phyloP scores from a whole-genome alignment of 2,888 invertebrate species.

The Macaria liturata region DNA sequence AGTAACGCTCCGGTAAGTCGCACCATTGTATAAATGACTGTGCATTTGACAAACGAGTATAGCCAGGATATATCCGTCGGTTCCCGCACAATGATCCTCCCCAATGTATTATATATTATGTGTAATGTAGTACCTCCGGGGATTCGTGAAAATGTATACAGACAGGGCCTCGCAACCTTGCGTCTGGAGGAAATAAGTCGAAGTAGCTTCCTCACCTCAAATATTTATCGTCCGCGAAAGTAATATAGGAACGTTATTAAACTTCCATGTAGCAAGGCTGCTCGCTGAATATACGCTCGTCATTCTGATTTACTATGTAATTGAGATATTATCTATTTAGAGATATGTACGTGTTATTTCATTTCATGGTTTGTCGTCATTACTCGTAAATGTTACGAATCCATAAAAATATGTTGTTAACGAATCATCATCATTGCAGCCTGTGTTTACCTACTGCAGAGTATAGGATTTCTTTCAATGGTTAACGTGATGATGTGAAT shows the following conservation, averaged over 20 bases:
- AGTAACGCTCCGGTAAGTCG: constrained; percentile 33
- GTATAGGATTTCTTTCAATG: no score
- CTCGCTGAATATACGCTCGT: neutral
- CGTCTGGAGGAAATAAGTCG: constrained; percentile 54
- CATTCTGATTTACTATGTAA: neutral
- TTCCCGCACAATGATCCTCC: constrained; percentile 78
- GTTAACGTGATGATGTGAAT: no score
- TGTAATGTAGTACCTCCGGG: constrained; percentile 70
- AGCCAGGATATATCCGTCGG: constrained; percentile 75
- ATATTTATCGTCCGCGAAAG: constrained; percentile 36
- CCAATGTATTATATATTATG: constrained; percentile 70
- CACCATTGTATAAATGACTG: constrained; percentile 80
- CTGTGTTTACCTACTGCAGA: no score
- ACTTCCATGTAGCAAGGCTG: constrained; percentile 13
- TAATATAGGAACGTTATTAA: constrained; percentile 30
- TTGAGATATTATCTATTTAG: no score
- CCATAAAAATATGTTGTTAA: no score
- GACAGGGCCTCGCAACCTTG: constrained; percentile 54
- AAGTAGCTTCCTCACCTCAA: constrained; percentile 43
- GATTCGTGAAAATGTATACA: constrained; percentile 64
- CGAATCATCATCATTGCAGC: no score
- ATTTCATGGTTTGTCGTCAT: no score
- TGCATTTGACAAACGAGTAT: constrained; percentile 82
- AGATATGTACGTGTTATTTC: no score
- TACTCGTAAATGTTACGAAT: no score